Evolutionary conservation across 2,797 vertebrate species (phyloP).

Genomic region (Gorsachius magnificus): DNA sequence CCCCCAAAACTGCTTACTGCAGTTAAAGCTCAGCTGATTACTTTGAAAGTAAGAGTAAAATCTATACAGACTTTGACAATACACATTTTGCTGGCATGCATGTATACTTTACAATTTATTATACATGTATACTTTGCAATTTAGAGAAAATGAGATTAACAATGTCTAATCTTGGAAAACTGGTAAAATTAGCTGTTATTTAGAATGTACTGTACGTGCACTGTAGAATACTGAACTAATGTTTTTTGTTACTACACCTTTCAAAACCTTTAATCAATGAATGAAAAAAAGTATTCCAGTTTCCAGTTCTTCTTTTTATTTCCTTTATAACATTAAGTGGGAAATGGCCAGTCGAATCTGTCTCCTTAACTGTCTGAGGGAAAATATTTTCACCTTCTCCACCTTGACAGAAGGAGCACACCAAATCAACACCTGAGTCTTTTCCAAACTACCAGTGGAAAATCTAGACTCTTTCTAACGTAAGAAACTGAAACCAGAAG

Average conservation of each 20-base stretch:
- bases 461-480: neutral
- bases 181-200: neutral
- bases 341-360: neutral
- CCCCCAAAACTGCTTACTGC: neutral
- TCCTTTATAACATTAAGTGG: neutral
- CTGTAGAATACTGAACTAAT: neutral
- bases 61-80: neutral
- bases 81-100: neutral
- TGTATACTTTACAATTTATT: neutral
- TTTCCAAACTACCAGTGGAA: neutral
- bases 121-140: neutral
- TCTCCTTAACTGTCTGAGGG: neutral
- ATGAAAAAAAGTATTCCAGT: neutral
- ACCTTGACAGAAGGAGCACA: neutral
- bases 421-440: neutral
- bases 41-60: slow-evolving; percentile 13
- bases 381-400: neutral
- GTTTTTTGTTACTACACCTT: neutral
- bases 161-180: neutral
- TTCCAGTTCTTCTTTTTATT: neutral
- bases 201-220: neutral
- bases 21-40: neutral
- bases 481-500: neutral
- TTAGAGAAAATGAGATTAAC: neutral
- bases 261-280: neutral